Conservation (phyloP, 92 coral and sea anemone genomes). For the Virgularia gustaviana region DNA sequence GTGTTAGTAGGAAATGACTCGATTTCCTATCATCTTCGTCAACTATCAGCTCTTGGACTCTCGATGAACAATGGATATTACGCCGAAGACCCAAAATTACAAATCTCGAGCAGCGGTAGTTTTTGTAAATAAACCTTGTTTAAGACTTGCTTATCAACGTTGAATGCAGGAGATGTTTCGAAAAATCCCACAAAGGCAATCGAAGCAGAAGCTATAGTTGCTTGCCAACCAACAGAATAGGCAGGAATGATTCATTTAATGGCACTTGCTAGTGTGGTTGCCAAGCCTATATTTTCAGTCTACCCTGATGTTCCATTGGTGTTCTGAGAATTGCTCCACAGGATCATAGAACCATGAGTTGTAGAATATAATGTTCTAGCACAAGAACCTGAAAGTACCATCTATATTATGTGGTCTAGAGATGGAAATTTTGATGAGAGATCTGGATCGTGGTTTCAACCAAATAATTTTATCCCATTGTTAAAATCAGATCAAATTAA, state of each 20-base stretch:
- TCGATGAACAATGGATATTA: conserved; percentile 13
- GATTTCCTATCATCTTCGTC: conserved; percentile 3
- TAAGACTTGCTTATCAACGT: conserved; percentile 23
- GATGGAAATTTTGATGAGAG: conserved; percentile 30
- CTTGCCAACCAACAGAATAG: conserved; percentile 5
- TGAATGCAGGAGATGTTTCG: background rate
- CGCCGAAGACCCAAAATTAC: conserved; percentile 27
- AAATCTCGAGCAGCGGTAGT: background rate
- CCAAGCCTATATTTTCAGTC: conserved; percentile 25
- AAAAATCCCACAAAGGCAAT: conserved; percentile 14
- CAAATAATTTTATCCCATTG: conserved; percentile 38
- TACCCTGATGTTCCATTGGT: background rate
- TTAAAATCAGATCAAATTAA: background rate
- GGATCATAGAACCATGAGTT: conserved; percentile 4
- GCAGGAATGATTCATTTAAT: conserved; percentile 20
- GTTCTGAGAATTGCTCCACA: conserved; percentile 14
- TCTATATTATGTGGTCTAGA: conserved; percentile 40
- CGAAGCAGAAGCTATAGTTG: conserved; percentile 3
- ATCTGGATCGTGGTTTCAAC: conserved; percentile 36
- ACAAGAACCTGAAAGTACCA: background rate
- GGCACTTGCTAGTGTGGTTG: conserved; percentile 31
- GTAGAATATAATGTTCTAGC: background rate
- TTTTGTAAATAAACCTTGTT: conserved; percentile 8
- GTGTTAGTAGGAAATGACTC: conserved; percentile 39
- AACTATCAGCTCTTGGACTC: conserved; percentile 33